A percentile compares a stretch with the other conserved stretches of the same genome.
Conservation (phyloP, 1,140 invertebrate genomes). For the Heliconius eleuchia region DNA sequence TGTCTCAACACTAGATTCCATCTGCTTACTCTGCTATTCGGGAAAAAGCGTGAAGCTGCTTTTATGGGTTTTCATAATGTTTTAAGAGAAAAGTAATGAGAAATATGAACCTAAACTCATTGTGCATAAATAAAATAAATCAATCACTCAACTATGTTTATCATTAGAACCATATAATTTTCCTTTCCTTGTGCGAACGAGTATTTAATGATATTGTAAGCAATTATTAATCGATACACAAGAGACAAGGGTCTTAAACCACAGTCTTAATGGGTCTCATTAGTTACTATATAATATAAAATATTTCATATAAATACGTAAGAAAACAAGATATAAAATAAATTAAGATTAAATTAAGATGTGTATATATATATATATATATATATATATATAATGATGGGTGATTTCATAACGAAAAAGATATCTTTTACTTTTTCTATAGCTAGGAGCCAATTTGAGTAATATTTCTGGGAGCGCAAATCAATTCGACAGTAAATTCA, state of each 20-base stretch:
- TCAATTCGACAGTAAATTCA: too few species aligned
- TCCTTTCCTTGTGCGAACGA: not conserved
- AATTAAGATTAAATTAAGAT: not conserved
- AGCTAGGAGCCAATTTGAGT: too few species aligned
- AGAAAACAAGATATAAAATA: not conserved
- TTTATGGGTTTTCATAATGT: too few species aligned
- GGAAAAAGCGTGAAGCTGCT: not conserved
- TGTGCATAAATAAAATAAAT: not conserved
- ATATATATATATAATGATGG: not conserved
- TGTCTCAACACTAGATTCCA: not conserved
- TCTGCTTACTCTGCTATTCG: not conserved
- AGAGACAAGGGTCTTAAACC: not conserved
- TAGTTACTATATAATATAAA: not conserved
- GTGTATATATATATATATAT: not conserved
- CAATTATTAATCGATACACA: not conserved
- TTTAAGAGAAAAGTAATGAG: too few species aligned
- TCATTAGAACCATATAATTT: not conserved
- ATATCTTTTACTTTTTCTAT: not conserved
- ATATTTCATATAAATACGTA: conserved; percentile 1
- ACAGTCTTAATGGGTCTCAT: not conserved
- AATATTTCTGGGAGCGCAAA: too few species aligned
- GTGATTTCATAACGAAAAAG: not conserved
- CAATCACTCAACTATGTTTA: not conserved
- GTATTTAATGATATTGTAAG: not conserved
- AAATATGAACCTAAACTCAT: not conserved